Base-by-base conservation (phyloP, 2,888 invertebrate genomes). In the Lasioglossum lativentre region DNA sequence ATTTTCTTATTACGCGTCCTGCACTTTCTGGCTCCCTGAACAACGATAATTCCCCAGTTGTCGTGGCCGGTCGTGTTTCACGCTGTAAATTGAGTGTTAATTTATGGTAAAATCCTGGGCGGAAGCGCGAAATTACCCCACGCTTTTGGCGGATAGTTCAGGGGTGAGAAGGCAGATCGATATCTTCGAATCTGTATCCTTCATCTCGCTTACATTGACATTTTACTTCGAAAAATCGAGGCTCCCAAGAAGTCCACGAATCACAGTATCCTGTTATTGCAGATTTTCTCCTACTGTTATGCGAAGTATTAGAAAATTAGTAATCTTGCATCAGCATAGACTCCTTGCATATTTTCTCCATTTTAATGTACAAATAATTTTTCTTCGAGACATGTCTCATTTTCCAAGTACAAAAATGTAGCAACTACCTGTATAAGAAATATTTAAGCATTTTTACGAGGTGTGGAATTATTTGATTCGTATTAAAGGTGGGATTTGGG, bases 1-100 rank as follows among this genome's bases (percentile, higher is more conserved):
- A 84, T 90, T 86, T 88, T 88, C 80, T 86, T 80, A 83, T 81
- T 83, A 70, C 42, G 63, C 74, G 47, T n/a, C 27, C 27, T n/a
- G n/a, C 47, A 40, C 38, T 40, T 77, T 40, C 52, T 34, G 34
- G 42, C 76, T 27, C n/a, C 23, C 66, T 1, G 47, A 3, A 16
- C 47, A 4, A 34, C 38, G 47, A 68, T 68, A 38, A 68, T 52
- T 77, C 1, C 40, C 40, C 40, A 70, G 70, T 40, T 70, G 40
- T 70, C 70, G 40, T 70, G 70, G 68, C n/a, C 70, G 40, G 68
- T 19, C 68, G 68, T 68, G 38, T 68, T 38, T 10, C 68, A 19
- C 68, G 38, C 68, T 40, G 70, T 14, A 40, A 40, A 70, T 38
- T 6, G 70, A 40, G 40, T n/a, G 70, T 70, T 70, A 70, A 70